phyloP scores from a whole-genome alignment of 2,113 vertebrate genomes.

The Gymnocephalus cernua region DNA sequence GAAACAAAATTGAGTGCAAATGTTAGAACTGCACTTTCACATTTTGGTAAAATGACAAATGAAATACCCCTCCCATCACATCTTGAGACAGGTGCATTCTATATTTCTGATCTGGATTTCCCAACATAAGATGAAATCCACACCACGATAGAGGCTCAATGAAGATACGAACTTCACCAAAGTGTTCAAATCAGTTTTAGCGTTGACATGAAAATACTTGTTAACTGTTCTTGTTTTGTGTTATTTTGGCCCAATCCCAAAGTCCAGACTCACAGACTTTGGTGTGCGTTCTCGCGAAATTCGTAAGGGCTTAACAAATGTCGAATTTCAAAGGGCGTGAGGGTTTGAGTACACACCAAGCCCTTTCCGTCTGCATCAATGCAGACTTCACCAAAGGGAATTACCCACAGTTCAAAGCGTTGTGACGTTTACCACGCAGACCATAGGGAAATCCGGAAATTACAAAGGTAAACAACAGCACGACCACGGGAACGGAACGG shows the following conservation, averaged over 20 bases:
- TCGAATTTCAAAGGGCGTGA: too few relatives aligned
- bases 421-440: too few relatives aligned
- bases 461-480: too few relatives aligned
- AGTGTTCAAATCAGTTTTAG: background rate
- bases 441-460: too few relatives aligned
- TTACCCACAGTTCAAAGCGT: too few relatives aligned
- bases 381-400: too few relatives aligned
- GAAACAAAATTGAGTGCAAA: background rate
- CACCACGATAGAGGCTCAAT: background rate
- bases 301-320: too few relatives aligned
- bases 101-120: background rate
- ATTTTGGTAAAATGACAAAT: background rate
- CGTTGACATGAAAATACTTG: background rate
- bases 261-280: too few relatives aligned
- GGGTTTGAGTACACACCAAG: too few relatives aligned
- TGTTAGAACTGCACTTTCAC: background rate
- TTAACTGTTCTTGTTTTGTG: slow-evolving; percentile 2
- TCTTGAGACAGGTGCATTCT: background rate
- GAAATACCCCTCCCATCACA: background rate
- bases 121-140: background rate
- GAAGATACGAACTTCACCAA: slow-evolving; percentile 10
- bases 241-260: slow-evolving; percentile 42
- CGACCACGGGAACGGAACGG: too few relatives aligned
- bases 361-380: too few relatives aligned
- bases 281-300: too few relatives aligned